phyloP scores from a whole-genome alignment of 2,113 vertebrate genomes.

The Platysteira castanea region DNA sequence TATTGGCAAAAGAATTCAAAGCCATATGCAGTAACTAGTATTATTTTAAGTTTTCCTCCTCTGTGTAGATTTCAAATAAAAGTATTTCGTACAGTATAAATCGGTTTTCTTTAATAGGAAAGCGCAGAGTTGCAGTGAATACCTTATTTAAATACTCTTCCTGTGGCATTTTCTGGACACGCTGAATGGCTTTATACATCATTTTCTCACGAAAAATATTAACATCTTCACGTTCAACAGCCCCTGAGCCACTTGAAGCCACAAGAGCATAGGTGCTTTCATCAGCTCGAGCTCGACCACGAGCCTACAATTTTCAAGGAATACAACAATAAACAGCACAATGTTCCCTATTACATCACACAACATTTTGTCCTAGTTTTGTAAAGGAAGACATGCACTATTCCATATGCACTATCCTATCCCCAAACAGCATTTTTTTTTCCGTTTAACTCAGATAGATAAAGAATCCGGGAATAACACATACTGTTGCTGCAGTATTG shows the following conservation, averaged over 20 bases:
- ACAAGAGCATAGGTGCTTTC: conserved; percentile 89
- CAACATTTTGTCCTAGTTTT: not conserved
- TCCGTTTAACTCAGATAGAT: not conserved
- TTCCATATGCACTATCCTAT: not conserved
- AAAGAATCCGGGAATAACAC: not conserved
- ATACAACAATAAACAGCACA: not conserved
- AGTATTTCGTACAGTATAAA: not conserved
- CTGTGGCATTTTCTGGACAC: conserved; percentile 76
- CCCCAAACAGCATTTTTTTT: not conserved
- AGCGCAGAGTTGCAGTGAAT: conserved; percentile 2
- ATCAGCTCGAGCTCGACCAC: conserved; percentile 89
- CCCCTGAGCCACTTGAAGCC: conserved; percentile 78
- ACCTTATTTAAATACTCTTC: conserved; percentile 81
- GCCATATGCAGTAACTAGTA: not conserved
- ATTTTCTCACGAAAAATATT: conserved; percentile 86
- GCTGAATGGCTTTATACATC: conserved; percentile 89
- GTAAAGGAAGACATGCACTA: not conserved
- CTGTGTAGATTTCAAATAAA: not conserved
- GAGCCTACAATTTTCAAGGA: conserved; percentile 73
- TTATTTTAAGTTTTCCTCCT: not conserved
- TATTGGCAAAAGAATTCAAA: not conserved
- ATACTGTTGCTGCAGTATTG: not conserved
- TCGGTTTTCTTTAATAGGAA: not conserved
- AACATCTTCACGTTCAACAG: conserved; percentile 85
- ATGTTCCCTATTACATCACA: not conserved